Conservation (phyloP, 2,113 vertebrate genomes). For the Turdus rufiventris region DNA sequence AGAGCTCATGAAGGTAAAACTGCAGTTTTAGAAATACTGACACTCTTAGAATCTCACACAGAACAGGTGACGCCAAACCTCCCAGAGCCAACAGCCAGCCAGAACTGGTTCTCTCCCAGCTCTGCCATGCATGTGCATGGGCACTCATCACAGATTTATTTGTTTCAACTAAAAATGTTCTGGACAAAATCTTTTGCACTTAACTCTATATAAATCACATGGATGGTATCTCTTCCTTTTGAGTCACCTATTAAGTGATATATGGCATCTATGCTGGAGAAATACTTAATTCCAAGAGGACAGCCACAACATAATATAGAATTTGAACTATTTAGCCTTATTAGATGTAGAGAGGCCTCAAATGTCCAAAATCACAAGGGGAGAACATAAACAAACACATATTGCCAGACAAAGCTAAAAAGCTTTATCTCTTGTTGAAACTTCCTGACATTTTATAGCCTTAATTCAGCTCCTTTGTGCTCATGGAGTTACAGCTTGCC, state of each 20-base stretch:
- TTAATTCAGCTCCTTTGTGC: background rate
- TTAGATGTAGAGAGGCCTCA: background rate
- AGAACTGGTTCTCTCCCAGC: background rate
- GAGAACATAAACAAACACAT: background rate
- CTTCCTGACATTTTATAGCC: background rate
- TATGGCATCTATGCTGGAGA: background rate
- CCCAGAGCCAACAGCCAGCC: background rate
- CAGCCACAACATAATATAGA: background rate
- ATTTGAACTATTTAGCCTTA: background rate
- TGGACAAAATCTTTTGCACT: background rate
- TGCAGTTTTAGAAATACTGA: background rate
- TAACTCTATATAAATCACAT: background rate
- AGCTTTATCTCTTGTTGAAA: background rate
- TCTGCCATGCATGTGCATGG: background rate
- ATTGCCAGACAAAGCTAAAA: background rate
- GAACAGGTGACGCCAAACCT: background rate
- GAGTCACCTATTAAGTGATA: background rate
- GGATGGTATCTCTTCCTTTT: background rate
- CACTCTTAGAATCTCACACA: background rate
- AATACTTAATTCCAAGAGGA: background rate
- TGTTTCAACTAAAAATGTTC: background rate
- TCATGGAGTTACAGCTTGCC: background rate
- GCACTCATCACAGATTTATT: background rate
- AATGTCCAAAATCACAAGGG: background rate
- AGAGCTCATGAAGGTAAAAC: background rate